phyloP scores from a whole-genome alignment of 2,113 vertebrate genomes.

The Ailuropoda melanoleuca region DNA sequence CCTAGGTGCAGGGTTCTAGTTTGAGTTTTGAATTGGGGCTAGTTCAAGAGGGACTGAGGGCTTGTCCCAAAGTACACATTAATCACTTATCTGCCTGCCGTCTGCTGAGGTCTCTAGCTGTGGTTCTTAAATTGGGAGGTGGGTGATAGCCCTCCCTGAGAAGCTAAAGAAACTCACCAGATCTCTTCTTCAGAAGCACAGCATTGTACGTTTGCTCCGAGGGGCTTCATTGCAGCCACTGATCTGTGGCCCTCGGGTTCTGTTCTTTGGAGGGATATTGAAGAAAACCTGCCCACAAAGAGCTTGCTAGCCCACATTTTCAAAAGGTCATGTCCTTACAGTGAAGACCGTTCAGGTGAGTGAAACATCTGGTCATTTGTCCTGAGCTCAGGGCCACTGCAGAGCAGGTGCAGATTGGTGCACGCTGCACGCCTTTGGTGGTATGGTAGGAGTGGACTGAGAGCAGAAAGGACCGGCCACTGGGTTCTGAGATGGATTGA shows the following conservation, averaged over 20 bases:
- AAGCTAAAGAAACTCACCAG: neutral
- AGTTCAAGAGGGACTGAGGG: neutral
- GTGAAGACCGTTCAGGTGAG: neutral
- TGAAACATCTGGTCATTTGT: neutral
- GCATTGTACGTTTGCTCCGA: neutral
- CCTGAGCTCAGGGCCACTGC: neutral
- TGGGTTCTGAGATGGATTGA: neutral
- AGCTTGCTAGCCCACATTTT: neutral
- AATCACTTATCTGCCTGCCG: neutral
- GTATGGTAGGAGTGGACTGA: neutral
- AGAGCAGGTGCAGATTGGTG: neutral
- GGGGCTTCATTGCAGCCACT: neutral
- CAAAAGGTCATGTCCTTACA: neutral
- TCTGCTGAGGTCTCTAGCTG: neutral
- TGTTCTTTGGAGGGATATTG: neutral
- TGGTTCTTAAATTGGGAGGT: neutral
- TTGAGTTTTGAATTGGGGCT: neutral
- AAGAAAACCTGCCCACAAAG: neutral
- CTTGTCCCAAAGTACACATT: neutral
- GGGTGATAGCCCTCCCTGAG: neutral
- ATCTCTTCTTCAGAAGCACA: neutral
- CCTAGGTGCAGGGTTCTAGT: neutral
- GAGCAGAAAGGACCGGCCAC: neutral
- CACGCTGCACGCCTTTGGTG: neutral
- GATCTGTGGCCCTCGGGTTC: neutral